A percentile compares a stretch with the other conserved stretches of the same genome.
These are phyloP conservation scores for Lepidostoma basale DNA, from an alignment of 1,140 invertebrate species.

Conservation along the genomic window DNA sequence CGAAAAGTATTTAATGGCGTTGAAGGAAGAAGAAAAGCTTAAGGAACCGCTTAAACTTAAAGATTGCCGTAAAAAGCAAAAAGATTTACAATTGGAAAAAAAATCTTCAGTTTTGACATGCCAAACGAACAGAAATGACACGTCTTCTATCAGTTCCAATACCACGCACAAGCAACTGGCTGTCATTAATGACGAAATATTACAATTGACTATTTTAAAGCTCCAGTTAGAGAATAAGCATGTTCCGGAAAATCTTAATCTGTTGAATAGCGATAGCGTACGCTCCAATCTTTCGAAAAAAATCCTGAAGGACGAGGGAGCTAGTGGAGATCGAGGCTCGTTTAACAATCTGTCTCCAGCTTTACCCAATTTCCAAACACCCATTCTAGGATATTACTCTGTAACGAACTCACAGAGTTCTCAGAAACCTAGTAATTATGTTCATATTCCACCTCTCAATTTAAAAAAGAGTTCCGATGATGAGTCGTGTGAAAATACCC, in stretches of 20 bases:
- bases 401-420: not conserved
- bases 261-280: not conserved
- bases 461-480: conserved; percentile 36
- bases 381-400: not conserved
- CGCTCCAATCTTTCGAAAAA: not conserved
- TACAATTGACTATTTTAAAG: conserved; percentile 33
- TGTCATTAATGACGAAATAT: conserved; percentile 37
- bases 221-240: conserved; percentile 37
- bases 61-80: conserved; percentile 6
- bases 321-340: conserved; percentile 3
- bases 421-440: not conserved
- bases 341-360: not conserved
- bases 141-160: conserved; percentile 1
- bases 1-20: conserved; percentile 53
- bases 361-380: not conserved
- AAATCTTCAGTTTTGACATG: too few species aligned
- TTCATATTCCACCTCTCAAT: conserved; percentile 33
- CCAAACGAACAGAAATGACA: too few species aligned
- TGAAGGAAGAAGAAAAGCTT: conserved; percentile 54
- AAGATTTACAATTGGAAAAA: not conserved
- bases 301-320: not conserved
- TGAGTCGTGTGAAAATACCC: conserved; percentile 18
- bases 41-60: conserved; percentile 54
- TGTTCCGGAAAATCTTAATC: not conserved
- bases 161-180: conserved; percentile 21